A percentile compares a stretch with the other conserved stretches of the same genome.
Conservation (phyloP, 1,140 invertebrate genomes). For the Adelges cooleyi region DNA sequence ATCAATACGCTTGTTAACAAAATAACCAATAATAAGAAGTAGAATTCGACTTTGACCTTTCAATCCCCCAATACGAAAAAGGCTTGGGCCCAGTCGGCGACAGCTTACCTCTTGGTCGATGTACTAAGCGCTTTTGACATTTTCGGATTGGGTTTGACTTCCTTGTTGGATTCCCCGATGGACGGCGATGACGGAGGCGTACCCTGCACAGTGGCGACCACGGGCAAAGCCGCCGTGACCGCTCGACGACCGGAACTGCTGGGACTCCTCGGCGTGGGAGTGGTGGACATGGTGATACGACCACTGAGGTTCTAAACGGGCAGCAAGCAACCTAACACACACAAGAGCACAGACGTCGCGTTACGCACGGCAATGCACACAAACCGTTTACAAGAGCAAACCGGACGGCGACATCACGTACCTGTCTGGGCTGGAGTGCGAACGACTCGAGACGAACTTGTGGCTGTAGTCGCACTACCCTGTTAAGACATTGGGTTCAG, state of each 20-base stretch:
- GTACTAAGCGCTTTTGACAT: conserved; percentile 90
- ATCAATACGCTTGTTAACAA: not conserved
- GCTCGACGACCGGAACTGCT: conserved; percentile 20
- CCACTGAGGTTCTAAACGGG: not conserved
- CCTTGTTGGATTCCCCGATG: conserved; percentile 56
- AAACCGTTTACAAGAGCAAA: not conserved
- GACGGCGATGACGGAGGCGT: conserved; percentile 33
- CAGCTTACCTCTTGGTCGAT: conserved; percentile 64
- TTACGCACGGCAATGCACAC: not conserved
- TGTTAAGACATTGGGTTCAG: too few relatives aligned
- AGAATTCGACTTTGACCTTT: not conserved
- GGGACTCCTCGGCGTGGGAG: conserved; percentile 9
- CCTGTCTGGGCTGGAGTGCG: not conserved
- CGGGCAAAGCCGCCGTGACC: conserved; percentile 7
- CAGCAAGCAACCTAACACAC: not conserved
- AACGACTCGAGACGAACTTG: too few relatives aligned
- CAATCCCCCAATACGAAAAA: not conserved
- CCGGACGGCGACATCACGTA: not conserved
- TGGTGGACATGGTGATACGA: not conserved
- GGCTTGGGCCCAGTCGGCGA: not conserved
- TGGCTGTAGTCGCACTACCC: too few relatives aligned
- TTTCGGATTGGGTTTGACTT: conserved; percentile 77
- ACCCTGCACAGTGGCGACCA: conserved; percentile 24
- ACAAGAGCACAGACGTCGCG: too few relatives aligned
- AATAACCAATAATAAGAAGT: not conserved